Percentiles rank a stretch among this genome's conserved stretches.
Conservation (phyloP, 2,888 invertebrate genomes). For the Drosophila cognata region DNA sequence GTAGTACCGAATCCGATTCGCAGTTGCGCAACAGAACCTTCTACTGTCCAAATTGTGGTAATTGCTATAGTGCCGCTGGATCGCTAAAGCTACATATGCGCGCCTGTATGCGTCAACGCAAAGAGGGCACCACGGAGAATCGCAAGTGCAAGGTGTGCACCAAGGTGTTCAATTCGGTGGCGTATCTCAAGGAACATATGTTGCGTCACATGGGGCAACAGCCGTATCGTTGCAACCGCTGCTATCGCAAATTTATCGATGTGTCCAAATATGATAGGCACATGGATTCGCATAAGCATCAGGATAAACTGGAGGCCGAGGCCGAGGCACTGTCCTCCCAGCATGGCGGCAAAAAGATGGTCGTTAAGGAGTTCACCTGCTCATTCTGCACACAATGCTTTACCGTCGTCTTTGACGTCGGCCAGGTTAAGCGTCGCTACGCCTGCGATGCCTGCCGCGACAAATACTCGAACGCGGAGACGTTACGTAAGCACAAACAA, state of each 20-base stretch:
- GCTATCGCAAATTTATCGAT: slow-evolving; percentile 84
- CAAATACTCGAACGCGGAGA: slow-evolving; percentile 84
- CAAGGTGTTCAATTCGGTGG: slow-evolving; percentile 84
- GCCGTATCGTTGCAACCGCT: slow-evolving; percentile 83
- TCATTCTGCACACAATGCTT: slow-evolving; percentile 83
- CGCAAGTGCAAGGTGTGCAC: slow-evolving; percentile 84
- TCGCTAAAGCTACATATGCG: slow-evolving; percentile 84
- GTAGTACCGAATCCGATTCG: slow-evolving; percentile 57
- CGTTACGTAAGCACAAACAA: slow-evolving; percentile 83
- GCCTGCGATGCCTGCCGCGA: slow-evolving; percentile 84
- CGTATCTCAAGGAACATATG: slow-evolving; percentile 84
- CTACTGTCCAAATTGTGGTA: slow-evolving; percentile 84
- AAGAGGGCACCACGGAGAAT: slow-evolving; percentile 81
- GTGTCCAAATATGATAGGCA: slow-evolving; percentile 82
- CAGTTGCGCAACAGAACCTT: slow-evolving; percentile 77
- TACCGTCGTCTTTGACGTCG: slow-evolving; percentile 84
- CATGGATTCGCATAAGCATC: slow-evolving; percentile 83
- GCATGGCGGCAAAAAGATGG: slow-evolving; percentile 83
- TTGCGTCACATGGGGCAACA: slow-evolving; percentile 84
- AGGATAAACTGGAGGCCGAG: slow-evolving; percentile 83
- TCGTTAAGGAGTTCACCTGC: slow-evolving; percentile 84
- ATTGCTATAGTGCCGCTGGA: slow-evolving; percentile 84
- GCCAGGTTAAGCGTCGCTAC: slow-evolving; percentile 84
- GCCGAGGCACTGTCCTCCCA: slow-evolving; percentile 75
- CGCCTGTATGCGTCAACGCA: slow-evolving; percentile 82